Evolutionary conservation across 2,888 invertebrate genomes (phyloP).

Genomic region (Apamea anceps): DNA sequence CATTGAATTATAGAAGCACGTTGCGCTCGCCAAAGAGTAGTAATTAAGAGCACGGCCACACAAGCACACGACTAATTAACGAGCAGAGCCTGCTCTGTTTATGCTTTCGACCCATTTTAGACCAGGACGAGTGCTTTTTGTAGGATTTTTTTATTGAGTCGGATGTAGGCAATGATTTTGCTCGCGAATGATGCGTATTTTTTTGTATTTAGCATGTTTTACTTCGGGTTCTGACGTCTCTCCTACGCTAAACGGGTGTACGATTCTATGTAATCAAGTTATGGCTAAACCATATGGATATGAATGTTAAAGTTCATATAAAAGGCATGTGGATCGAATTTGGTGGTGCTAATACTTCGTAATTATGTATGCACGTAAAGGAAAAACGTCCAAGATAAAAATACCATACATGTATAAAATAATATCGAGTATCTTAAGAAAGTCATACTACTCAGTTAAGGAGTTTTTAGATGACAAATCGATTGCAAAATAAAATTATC

Average conservation of each 20-base stretch:
- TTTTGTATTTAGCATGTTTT: background rate
- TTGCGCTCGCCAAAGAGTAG: constrained; percentile 33
- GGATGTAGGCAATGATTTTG: background rate
- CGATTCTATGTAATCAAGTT: background rate
- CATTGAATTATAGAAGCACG: constrained; percentile 59
- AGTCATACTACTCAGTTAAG: no score
- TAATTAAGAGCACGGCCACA: constrained; percentile 49
- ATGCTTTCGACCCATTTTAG: constrained; percentile 25
- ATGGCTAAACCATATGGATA: no score
- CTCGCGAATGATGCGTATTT: background rate
- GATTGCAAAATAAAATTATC: no score
- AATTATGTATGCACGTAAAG: no score
- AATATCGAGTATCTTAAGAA: no score
- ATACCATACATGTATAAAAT: no score
- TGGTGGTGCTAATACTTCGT: background rate
- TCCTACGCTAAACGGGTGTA: background rate
- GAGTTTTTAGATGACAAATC: no score
- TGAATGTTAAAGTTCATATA: background rate
- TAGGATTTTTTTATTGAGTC: background rate
- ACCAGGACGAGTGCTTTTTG: background rate
- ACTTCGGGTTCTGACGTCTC: background rate
- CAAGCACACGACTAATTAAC: constrained; percentile 54
- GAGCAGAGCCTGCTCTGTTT: constrained; percentile 31
- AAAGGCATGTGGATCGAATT: background rate
- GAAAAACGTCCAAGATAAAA: no score